Base-by-base conservation (phyloP, 2,113 vertebrate species). In the Cnemophilus loriae region DNA sequence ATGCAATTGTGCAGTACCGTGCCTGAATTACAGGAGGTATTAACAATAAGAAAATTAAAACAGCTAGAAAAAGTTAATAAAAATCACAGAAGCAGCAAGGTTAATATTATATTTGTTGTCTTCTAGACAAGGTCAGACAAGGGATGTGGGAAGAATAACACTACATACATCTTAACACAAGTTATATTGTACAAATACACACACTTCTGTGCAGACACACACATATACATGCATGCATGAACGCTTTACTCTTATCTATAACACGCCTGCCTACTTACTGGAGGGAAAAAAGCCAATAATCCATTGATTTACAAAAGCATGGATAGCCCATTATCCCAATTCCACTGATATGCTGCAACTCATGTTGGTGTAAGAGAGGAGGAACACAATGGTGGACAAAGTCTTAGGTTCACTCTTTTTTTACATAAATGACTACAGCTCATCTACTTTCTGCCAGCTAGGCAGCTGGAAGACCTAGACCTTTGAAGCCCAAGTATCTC, bases 11-110 rank as follows among this genome's bases (percentile, higher is more conserved):
- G 41, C n/a, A 63, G 49, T 74, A 53, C 37, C 13, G 33, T 64
- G 18, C 49, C 53, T 64, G 61, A 61, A 77, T 71, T 74, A 94
- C 83, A 70, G 52, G 67, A 74, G 47, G 4, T 64, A 46, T 68
- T 96, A 70, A 60, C 77, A 69, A 60, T 60, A 74, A 89, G 32
- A 84, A 69, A 83, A 79, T 93, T 86, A 87, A 67, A 96, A 94
- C 46, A 80, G 35, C 19, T 52, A 20, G 33, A 69, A 84, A 97
- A 90, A 37, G 23, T 55, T 89, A 56, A 57, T 73, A 67, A 92
- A 90, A 92, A 79, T 41, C 73, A 85, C 24, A 84, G 41, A 86
- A 81, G 65, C 71, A 93, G 52, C 65, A 95, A 93, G 56, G 83
- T 47, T 87, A 80, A 86, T 87, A 22, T 65, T 92, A 41, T 70